phyloP scores from a whole-genome alignment of 2,113 vertebrate species.

The Pristiophorus japonicus region DNA sequence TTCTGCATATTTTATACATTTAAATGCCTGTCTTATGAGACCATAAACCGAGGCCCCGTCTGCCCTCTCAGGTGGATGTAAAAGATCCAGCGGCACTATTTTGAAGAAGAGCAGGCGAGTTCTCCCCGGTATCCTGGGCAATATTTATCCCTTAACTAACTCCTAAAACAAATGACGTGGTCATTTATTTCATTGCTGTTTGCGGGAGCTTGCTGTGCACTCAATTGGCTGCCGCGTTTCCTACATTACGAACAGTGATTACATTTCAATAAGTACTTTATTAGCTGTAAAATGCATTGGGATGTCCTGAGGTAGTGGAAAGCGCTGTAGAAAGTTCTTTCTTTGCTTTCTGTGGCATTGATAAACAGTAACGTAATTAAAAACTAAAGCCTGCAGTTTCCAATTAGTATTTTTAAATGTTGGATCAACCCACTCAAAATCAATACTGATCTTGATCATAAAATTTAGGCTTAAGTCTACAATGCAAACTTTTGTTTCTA shows the following conservation, averaged over 20 bases:
- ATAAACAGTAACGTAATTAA: neutral
- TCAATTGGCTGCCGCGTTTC: neutral
- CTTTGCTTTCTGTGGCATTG: neutral
- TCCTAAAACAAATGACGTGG: neutral
- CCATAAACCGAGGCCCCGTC: neutral
- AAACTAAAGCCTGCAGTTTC: neutral
- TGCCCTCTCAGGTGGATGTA: neutral
- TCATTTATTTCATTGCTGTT: neutral
- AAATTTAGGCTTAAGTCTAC: neutral
- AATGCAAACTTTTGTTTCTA: neutral
- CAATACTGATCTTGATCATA: no score
- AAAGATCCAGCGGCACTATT: neutral
- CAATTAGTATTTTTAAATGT: neutral
- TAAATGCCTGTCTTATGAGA: neutral
- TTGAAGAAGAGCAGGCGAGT: neutral
- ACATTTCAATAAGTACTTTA: neutral
- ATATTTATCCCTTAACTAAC: neutral
- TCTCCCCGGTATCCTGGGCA: neutral
- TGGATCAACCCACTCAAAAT: neutral
- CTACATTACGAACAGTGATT: neutral
- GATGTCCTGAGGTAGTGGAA: neutral
- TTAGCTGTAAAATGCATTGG: no score
- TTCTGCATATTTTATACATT: no score
- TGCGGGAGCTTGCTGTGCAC: neutral
- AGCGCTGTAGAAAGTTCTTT: neutral